A percentile compares a stretch with the other conserved stretches of the same genome.
Conservation (phyloP, 2,888 invertebrate genomes). For the Hyposoter dolosus region DNA sequence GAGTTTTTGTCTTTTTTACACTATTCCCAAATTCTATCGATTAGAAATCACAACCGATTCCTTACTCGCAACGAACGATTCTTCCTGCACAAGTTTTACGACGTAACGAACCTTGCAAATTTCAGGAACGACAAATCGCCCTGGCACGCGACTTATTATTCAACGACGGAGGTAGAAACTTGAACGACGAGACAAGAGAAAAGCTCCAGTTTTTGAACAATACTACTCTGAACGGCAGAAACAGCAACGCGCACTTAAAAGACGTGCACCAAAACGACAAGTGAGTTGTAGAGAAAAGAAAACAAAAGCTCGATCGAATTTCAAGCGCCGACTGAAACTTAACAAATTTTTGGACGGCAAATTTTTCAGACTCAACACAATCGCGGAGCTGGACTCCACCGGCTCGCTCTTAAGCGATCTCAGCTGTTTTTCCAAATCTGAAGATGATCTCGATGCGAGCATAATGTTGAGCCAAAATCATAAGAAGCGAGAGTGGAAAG, state of each 20-base stretch:
- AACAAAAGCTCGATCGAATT: neutral
- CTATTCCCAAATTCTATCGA: too few species aligned
- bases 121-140: constrained; percentile 90
- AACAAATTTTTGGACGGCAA: neutral
- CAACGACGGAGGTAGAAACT: constrained; percentile 89
- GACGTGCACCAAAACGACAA: constrained; percentile 81
- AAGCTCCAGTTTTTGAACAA: constrained; percentile 92
- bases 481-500: constrained; percentile 84
- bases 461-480: constrained; percentile 79
- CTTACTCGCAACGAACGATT: neutral
- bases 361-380: constrained; percentile 86
- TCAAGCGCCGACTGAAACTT: neutral
- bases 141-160: constrained; percentile 91
- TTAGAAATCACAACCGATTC: too few species aligned
- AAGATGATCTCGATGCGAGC: constrained; percentile 90
- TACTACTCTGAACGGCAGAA: constrained; percentile 86
- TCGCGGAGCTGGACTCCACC: constrained; percentile 92
- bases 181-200: constrained; percentile 93
- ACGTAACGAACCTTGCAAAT: neutral
- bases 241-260: constrained; percentile 77
- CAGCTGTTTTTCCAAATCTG: constrained; percentile 92
- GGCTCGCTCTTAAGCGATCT: constrained; percentile 93
- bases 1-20: neutral
- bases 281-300: constrained; percentile 70
- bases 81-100: neutral